A percentile compares a stretch with the other conserved stretches of the same genome.
Evolutionary conservation across 2,113 vertebrate species (phyloP).

Genomic region (Hyperopisus bebe): DNA sequence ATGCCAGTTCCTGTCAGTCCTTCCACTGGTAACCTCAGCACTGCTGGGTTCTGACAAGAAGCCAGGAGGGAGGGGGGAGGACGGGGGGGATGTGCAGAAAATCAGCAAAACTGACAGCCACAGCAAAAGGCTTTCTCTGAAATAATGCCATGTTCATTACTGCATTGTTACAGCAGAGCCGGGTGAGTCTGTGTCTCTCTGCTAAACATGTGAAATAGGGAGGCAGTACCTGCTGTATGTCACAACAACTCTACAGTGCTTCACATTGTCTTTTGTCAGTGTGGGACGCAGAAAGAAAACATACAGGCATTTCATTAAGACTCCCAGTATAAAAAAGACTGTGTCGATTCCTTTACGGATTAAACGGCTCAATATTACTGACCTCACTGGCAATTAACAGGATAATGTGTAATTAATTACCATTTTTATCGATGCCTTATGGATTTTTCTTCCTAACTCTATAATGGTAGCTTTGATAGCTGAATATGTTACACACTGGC

Average conservation of each 20-base stretch:
- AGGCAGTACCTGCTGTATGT: neutral
- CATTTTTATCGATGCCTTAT: neutral
- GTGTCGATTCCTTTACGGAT: constrained; percentile 6
- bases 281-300: neutral
- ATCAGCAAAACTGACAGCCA: neutral
- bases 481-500: neutral
- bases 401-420: constrained; percentile 6
- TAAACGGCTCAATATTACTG: constrained; percentile 5
- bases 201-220: constrained; percentile 10
- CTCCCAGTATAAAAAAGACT: constrained; percentile 14
- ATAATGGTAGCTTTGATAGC: neutral
- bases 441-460: neutral
- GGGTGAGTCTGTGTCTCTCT: neutral
- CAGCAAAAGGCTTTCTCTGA: constrained; percentile 23
- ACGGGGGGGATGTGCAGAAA: neutral
- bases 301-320: neutral
- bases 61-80: constrained; percentile 9
- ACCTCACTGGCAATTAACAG: constrained; percentile 8
- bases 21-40: constrained; percentile 49
- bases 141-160: constrained; percentile 27
- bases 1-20: constrained; percentile 53
- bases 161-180: constrained; percentile 23
- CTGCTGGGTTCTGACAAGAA: constrained; percentile 35
- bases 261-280: neutral
- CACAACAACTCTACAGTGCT: neutral